These are phyloP conservation scores for Teleogryllus oceanicus DNA, from an alignment of 2,888 invertebrate genomes.

Conservation along the genomic window DNA sequence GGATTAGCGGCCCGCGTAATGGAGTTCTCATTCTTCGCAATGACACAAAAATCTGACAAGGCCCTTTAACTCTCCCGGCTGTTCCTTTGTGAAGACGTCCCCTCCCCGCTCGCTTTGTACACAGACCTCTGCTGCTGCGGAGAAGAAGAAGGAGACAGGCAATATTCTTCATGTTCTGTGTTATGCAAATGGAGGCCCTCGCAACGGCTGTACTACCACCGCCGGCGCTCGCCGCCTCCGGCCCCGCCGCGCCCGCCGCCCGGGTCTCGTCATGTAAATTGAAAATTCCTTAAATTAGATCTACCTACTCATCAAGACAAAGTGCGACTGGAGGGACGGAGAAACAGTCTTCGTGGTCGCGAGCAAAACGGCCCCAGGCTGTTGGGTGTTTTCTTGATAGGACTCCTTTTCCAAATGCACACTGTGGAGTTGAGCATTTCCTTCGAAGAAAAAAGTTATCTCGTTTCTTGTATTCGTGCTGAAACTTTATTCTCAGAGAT, in stretches of 20 bases:
- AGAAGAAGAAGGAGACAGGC: not conserved
- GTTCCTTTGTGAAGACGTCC: not conserved
- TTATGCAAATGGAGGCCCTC: not conserved
- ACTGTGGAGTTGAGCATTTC: too few relatives aligned
- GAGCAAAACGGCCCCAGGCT: too few relatives aligned
- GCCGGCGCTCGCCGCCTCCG: not conserved
- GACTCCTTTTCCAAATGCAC: too few relatives aligned
- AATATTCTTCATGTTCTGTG: constrained; percentile 9
- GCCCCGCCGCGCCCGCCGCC: not conserved
- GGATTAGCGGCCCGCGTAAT: not conserved
- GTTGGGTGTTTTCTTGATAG: too few relatives aligned
- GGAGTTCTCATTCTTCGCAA: not conserved
- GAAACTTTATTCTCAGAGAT: too few relatives aligned
- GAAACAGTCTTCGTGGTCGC: not conserved
- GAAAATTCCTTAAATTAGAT: constrained; percentile 18
- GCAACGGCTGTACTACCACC: not conserved
- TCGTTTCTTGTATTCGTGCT: too few relatives aligned
- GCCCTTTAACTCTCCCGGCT: constrained; percentile 1
- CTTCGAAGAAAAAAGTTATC: too few relatives aligned
- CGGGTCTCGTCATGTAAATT: not conserved
- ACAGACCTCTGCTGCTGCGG: not conserved
- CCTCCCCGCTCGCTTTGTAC: not conserved
- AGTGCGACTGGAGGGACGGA: not conserved
- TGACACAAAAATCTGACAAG: constrained; percentile 8
- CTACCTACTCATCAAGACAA: not conserved